Base-by-base conservation (phyloP, 2,113 vertebrate species). In the Gopherus flavomarginatus region DNA sequence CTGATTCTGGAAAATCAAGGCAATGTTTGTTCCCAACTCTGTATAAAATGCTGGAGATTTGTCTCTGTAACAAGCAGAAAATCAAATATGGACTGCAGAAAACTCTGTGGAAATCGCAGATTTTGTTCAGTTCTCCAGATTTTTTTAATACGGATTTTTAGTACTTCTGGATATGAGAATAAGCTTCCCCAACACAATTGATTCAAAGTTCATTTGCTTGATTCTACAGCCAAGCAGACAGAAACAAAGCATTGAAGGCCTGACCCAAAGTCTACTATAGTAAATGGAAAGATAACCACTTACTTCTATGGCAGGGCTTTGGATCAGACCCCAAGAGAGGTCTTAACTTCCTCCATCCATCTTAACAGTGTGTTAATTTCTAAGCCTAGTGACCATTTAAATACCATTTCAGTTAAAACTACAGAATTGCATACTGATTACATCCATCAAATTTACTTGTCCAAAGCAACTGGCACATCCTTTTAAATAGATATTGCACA, bases 81-180 rank as follows among this genome's bases (percentile, higher is more conserved):
- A 89, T 0, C 1, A 77, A 50, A 11, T 59, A 11, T 59, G 19
- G 9, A 21, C 17, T 89, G 59, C 80, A 83, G 91, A 87, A 90
- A 96, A 91, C 44, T 69, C 49, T 54, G 38, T 84, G 88, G 86
- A 89, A 96, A 80, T 14, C 47, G 31, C 12, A 89, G 53, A 85
- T 78, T 50, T 57, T 92, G 6, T 69, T 95, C 94, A 95, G 38
- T 75, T 93, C 82, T 88, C 53, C 91, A 87, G 65, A 87, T 3
- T 72, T 79, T 78, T 91, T 50, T 52, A 85, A 92, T 24, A 87
- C 38, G 92, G 6, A 85, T 83, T 65, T 95, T 89, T 87, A 91
- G 26, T 54, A 54, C 42, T 38, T 59, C 54, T 59, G 26, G 38
- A 53, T 90, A 62, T 72, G 80, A 91, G 57, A 94, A 87, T 75